Evolutionary conservation across 2,797 vertebrate species (phyloP).

Genomic region (Chloroceryle amazona): DNA sequence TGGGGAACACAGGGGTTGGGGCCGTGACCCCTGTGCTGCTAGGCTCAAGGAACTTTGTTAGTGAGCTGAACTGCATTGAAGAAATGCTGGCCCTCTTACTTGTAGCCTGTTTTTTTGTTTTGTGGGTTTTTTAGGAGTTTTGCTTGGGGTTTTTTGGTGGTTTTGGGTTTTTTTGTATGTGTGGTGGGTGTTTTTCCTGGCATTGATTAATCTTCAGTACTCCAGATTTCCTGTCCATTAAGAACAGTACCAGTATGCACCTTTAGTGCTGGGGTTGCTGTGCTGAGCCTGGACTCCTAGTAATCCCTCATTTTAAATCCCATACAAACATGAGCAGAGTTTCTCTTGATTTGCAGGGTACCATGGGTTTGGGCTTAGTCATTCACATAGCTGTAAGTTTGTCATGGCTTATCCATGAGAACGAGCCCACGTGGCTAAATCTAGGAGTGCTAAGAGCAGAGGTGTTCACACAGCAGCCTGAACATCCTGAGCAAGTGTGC

Average conservation of each 20-base stretch:
- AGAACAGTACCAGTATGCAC: background rate
- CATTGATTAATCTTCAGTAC: background rate
- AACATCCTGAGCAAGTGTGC: background rate
- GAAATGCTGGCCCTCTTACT: background rate
- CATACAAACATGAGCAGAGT: fast-evolving
- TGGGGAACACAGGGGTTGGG: background rate
- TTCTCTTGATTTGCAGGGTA: background rate
- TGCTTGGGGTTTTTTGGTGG: too few relatives aligned
- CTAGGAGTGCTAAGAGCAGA: background rate
- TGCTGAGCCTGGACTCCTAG: background rate
- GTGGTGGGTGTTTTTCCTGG: background rate
- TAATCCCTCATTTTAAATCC: background rate
- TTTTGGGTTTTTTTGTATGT: too few relatives aligned
- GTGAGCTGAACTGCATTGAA: background rate
- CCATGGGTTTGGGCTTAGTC: background rate
- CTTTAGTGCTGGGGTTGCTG: background rate
- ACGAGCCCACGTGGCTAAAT: background rate
- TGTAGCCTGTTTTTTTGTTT: background rate
- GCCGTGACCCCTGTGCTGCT: background rate
- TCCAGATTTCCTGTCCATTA: background rate
- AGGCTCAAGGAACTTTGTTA: background rate
- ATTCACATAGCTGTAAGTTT: background rate
- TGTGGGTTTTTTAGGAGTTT: too few relatives aligned
- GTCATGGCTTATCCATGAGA: background rate
- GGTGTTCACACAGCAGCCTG: constrained; percentile 35